These are phyloP conservation scores for Cygnus atratus DNA, from an alignment of 2,113 vertebrate species.

Conservation along the genomic window DNA sequence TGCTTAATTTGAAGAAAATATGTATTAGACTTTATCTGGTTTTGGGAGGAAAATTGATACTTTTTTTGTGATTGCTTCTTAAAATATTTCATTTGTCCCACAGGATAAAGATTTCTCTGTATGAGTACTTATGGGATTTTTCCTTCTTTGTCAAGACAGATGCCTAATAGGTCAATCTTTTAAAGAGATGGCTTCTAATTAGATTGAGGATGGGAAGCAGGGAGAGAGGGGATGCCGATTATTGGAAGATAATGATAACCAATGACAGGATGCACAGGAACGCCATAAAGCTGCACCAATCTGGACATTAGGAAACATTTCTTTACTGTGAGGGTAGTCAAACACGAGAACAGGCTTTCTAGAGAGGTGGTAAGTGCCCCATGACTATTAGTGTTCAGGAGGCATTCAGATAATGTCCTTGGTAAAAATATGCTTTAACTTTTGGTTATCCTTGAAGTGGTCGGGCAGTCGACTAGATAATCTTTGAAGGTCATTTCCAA, in stretches of 20 bases:
- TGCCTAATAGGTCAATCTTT: background rate
- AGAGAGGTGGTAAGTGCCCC: background rate
- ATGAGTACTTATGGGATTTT: fast-evolving
- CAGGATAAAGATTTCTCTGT: background rate
- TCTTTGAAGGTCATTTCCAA: background rate
- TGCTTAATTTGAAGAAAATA: background rate
- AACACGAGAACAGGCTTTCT: background rate
- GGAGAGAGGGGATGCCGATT: background rate
- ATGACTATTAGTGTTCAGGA: background rate
- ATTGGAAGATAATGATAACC: background rate
- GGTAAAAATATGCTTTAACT: no score
- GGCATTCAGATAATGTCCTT: background rate
- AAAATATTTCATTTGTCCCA: background rate
- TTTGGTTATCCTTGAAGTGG: background rate
- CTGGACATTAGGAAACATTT: background rate
- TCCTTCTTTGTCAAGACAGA: background rate
- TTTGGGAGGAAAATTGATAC: background rate
- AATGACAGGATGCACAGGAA: background rate
- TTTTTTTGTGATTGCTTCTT: background rate
- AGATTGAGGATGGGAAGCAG: background rate
- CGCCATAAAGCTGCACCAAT: background rate
- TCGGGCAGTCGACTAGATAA: background rate
- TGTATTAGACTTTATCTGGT: background rate
- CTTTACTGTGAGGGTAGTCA: background rate
- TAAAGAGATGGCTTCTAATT: background rate